Conservation (phyloP, 2,797 vertebrate genomes). For the Enteromius unitaeniatus region DNA sequence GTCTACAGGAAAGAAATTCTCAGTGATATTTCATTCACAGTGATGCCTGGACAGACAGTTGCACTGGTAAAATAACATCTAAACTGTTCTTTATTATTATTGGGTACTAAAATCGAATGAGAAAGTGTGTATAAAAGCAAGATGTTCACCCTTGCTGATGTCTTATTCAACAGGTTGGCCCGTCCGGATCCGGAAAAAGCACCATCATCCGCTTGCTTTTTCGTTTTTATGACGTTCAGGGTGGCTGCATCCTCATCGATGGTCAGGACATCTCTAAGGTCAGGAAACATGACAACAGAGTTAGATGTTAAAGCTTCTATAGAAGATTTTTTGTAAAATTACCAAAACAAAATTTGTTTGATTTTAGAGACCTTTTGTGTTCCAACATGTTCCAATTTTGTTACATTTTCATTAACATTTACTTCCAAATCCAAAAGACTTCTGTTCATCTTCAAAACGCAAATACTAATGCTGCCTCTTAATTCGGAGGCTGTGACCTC, state of each 20-base stretch:
- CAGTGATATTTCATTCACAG: conserved; percentile 83
- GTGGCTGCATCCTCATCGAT: conserved; percentile 83
- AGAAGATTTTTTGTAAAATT: neutral
- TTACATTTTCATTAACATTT: neutral
- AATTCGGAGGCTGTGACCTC: no score
- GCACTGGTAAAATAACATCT: conserved; percentile 79
- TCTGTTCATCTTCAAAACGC: neutral
- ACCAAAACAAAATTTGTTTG: neutral
- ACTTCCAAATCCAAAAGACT: neutral
- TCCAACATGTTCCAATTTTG: no score
- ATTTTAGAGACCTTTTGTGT: neutral
- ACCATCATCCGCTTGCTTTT: conserved; percentile 85
- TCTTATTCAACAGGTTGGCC: conserved; percentile 78
- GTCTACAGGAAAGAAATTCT: conserved; percentile 80
- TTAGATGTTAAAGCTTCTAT: neutral
- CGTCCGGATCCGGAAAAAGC: conserved; percentile 86
- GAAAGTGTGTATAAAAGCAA: neutral
- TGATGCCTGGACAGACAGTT: conserved; percentile 85
- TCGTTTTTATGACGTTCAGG: conserved; percentile 84
- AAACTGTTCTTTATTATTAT: neutral
- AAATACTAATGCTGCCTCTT: neutral
- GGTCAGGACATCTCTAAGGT: conserved; percentile 87
- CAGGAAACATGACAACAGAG: neutral
- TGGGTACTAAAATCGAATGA: neutral
- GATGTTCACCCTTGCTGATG: neutral